phyloP scores from a whole-genome alignment of 1,140 invertebrate species.

The Papilio glaucus region DNA sequence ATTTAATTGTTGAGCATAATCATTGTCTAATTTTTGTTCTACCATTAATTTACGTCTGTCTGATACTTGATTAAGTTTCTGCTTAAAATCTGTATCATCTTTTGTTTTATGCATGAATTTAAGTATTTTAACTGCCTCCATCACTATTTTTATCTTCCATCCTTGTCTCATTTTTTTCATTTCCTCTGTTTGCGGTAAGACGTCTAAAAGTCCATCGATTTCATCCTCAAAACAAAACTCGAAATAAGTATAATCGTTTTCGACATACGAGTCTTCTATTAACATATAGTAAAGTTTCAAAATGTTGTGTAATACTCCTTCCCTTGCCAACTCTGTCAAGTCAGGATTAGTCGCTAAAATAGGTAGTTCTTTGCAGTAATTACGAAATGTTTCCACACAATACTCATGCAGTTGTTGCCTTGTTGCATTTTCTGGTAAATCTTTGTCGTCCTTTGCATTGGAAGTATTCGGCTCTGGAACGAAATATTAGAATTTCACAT shows the following conservation, averaged over 20 bases:
- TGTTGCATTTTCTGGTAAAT: slow-evolving; percentile 6
- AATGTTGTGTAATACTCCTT: slow-evolving; percentile 17
- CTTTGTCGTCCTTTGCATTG: not conserved
- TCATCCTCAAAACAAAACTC: slow-evolving; percentile 25
- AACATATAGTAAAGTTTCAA: slow-evolving; percentile 23
- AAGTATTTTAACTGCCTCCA: slow-evolving; percentile 21
- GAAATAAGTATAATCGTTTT: slow-evolving; percentile 23
- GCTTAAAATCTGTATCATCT: not conserved
- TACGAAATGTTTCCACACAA: slow-evolving; percentile 30
- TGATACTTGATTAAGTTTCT: slow-evolving; percentile 19
- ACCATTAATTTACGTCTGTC: slow-evolving; percentile 21
- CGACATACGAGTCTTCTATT: slow-evolving; percentile 13
- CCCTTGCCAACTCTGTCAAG: slow-evolving; percentile 16
- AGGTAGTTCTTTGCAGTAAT: slow-evolving; percentile 24
- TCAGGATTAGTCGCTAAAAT: slow-evolving; percentile 30
- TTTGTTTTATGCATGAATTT: slow-evolving; percentile 26
- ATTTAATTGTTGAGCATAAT: slow-evolving; percentile 27
- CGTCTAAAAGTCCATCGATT: slow-evolving; percentile 26
- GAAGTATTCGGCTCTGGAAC: slow-evolving; percentile 13
- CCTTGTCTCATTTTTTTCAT: slow-evolving; percentile 25
- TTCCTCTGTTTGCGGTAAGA: slow-evolving; percentile 29
- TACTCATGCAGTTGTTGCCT: slow-evolving; percentile 30
- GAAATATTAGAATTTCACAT: not conserved
- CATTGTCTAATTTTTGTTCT: slow-evolving; percentile 5
- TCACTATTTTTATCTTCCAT: slow-evolving; percentile 33